phyloP scores from a whole-genome alignment of 92 coral and sea anemone species.

The Ricordea florida region DNA sequence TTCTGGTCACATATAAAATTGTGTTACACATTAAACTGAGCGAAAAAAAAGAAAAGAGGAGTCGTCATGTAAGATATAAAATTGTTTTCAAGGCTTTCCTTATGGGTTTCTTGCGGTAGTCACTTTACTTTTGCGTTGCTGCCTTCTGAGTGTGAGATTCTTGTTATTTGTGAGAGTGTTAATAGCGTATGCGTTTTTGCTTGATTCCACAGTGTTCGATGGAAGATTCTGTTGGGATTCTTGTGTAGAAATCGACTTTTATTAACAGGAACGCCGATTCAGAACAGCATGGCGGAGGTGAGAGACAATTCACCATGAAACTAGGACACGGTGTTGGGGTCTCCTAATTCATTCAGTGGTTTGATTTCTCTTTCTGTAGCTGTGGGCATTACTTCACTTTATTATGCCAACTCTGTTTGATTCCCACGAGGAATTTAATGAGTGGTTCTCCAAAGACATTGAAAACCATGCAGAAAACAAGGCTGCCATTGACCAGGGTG shows the following conservation, averaged over 20 bases:
- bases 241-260: constrained; percentile 93
- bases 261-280: constrained; percentile 96
- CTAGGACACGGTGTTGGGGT: background rate
- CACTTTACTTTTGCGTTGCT: background rate
- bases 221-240: constrained; percentile 98
- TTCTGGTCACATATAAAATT: no score
- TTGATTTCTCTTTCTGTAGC: constrained; percentile 27
- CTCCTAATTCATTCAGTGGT: background rate
- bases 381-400: constrained; percentile 97
- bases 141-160: background rate
- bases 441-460: constrained; percentile 98
- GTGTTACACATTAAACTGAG: no score
- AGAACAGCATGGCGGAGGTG: constrained; percentile 99
- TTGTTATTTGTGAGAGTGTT: background rate
- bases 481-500: constrained; percentile 94
- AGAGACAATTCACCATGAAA: background rate
- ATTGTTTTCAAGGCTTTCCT: no score
- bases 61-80: no score
- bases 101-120: no score
- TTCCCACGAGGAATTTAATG: constrained; percentile 95
- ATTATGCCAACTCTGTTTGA: constrained; percentile 99
- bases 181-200: background rate
- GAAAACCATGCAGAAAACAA: constrained; percentile 98
- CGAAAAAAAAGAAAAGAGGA: no score
- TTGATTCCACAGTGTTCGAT: constrained; percentile 71